A percentile compares a stretch with the other conserved stretches of the same genome.
Evolutionary conservation across 2,888 invertebrate species (phyloP).

Genomic region (Spodoptera picta): DNA sequence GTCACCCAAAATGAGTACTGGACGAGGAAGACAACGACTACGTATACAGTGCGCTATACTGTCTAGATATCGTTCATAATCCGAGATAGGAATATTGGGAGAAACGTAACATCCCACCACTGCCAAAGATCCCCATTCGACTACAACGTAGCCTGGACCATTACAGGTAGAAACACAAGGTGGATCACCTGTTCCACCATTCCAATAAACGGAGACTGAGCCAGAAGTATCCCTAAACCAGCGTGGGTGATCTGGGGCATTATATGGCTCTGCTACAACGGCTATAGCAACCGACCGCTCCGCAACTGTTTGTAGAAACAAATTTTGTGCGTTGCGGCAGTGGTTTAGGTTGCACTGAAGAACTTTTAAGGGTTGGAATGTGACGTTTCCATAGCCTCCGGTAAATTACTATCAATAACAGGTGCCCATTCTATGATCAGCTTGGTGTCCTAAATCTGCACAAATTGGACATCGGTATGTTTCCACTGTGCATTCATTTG

Average conservation of each 20-base stretch:
- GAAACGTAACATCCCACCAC: conserved; percentile 1
- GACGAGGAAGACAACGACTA: background rate
- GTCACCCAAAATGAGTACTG: background rate
- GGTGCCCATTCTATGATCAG: background rate
- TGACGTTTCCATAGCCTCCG: conserved; percentile 1
- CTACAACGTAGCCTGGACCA: background rate
- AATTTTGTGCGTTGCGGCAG: background rate
- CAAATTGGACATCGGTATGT: background rate
- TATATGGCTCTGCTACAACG: background rate
- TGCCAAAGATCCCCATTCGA: background rate
- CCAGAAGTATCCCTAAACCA: background rate
- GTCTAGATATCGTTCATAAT: background rate
- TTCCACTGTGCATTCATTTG: background rate
- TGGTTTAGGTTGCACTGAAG: background rate
- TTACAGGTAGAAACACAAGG: background rate
- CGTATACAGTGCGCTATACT: background rate
- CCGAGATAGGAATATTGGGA: background rate
- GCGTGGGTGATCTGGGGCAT: background rate
- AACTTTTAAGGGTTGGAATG: background rate
- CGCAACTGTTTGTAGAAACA: background rate
- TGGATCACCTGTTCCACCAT: background rate
- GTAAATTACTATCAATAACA: background rate
- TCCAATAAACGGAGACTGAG: background rate
- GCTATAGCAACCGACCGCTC: conserved; percentile 1
- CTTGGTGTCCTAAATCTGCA: background rate